Evolutionary conservation across 2,113 vertebrate species (phyloP), one percentile per base, ranked within the genome.

Genomic region (Vulpes vulpes): DNA sequence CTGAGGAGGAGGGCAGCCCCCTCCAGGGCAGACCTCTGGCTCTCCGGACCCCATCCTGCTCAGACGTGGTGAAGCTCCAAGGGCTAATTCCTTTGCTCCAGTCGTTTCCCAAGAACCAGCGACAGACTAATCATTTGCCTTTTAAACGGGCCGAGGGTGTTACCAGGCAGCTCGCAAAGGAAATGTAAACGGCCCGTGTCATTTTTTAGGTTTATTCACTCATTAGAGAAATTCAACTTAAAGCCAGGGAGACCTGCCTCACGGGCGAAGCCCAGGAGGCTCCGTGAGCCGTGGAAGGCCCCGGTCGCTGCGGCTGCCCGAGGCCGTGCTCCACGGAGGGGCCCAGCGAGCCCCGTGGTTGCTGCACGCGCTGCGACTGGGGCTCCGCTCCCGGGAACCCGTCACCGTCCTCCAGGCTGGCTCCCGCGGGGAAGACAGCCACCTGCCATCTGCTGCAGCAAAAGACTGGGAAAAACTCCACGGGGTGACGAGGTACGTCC

Each of bases 281-380:
- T 79, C 62, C 8, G 1, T 5, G 32, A 5, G 22, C 10, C 0
- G 6, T 0, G 0, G 51, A 57, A 32, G 30, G 20, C 19, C 8
- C 74, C 6, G 3, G 78, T 38, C 38, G 25, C 59, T 19, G 30
- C 27, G 55, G 23, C 85, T n/a, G 14, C 20, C 43, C 43, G 43
- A 43, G 43, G 8, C 43, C 43, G 43, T 43, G 43, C 43, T 43
- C 43, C 43, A 43, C 43, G 6, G 43, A 8, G 43, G 43, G 43
- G 43, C 43, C 43, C 43, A 43, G 43, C 43, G 43, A 43, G 43
- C 43, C 43, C 43, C 43, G 43, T 43, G 43, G 43, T 43, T 43
- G 43, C 43, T 43, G 43, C 43, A 43, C 7, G 6, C 1, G 43
- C 43, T 43, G 43, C 43, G 43, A 43, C 43, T 43, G 6, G 43